Base-by-base conservation (phyloP, 1,140 invertebrate genomes). In the Trichonephila inaurata region DNA sequence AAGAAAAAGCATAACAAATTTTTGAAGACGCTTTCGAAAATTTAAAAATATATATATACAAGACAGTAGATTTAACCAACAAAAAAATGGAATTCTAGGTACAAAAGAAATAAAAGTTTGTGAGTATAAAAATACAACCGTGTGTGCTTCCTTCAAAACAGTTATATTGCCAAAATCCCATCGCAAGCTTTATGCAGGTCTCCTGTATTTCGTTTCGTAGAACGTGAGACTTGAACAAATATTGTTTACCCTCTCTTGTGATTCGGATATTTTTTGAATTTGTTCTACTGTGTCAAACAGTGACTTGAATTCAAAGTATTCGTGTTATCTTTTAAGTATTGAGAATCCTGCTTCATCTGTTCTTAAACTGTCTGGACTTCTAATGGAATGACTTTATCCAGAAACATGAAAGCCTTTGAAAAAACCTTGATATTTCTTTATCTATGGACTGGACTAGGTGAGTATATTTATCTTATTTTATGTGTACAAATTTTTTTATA, bases 231-330 rank as follows among this genome's bases (percentile, higher is more conserved):
- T 61, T 60, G 58, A 85, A 61, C 44, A 85, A 60, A 85, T 60
- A 85, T 60, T 85, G 83, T 85, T 85, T 60, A 18, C 83, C 33
- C 58, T 61, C 51, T 85, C 83, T 85, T 85, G 58, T 14, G 58
- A 58, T 61, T 61, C 83, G 51, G 24, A 28, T 85, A 21, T 85
- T 60, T 24, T 85, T 85, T 60, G 51, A 85, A 24, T 16, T 51
- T 14, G n/a, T 21, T 60, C 83, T 85, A 61, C 83, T 60, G 58
- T 85, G 83, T 85, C 51, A 60, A 85, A 58, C 83, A 85, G 83
- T 85, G 83, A 85, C 83, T 85, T 85, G 83, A 85, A 85, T 85
- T 85, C 83, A 85, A 61, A 85, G 83, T 58, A 33, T 28, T 51
- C 28, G 81, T 58, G 21, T 83, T 40, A 40, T 40, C 21, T 28